phyloP scores from a whole-genome alignment of 2,888 invertebrate genomes.

The Buathra laborator region DNA sequence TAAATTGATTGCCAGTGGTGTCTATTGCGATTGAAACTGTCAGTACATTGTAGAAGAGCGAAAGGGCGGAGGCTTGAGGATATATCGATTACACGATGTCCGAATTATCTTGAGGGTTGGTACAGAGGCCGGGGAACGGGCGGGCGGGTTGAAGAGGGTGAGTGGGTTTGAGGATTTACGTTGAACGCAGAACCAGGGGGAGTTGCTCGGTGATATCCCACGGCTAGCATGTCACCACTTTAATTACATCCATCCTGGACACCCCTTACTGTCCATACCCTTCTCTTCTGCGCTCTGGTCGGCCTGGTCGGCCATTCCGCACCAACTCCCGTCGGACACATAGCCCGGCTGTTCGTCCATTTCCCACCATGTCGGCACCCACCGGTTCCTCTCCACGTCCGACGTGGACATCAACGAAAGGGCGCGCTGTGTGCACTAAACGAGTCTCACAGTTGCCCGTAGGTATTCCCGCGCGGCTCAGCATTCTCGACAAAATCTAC shows the following conservation, averaged over 20 bases:
- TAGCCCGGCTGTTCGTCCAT: constrained; percentile 61
- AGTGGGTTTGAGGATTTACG: constrained; percentile 76
- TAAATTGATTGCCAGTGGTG: constrained; percentile 6
- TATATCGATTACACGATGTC: constrained; percentile 82
- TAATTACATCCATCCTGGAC: constrained; percentile 83
- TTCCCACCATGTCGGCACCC: constrained; percentile 63
- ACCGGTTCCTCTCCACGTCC: constrained; percentile 58
- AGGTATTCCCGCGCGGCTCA: constrained; percentile 7
- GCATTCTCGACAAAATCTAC: constrained; percentile 3
- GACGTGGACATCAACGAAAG: constrained; percentile 67
- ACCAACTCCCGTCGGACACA: constrained; percentile 67
- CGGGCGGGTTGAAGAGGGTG: constrained; percentile 55
- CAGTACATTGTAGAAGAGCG: constrained; percentile 18
- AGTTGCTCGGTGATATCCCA: constrained; percentile 78
- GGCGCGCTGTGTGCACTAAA: constrained; percentile 52
- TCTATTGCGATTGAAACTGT: constrained; percentile 39
- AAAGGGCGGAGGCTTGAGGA: constrained; percentile 56
- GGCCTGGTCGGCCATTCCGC: constrained; percentile 68
- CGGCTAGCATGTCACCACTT: constrained; percentile 84
- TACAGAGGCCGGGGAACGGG: constrained; percentile 74
- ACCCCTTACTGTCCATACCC: constrained; percentile 65
- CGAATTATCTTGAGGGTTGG: constrained; percentile 82
- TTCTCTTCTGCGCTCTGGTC: constrained; percentile 56
- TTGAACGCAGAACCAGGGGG: constrained; percentile 57
- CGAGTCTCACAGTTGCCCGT: constrained; percentile 55